Evolutionary conservation across 2,797 vertebrate genomes (phyloP).

Genomic region (Eutrigla gurnardus): DNA sequence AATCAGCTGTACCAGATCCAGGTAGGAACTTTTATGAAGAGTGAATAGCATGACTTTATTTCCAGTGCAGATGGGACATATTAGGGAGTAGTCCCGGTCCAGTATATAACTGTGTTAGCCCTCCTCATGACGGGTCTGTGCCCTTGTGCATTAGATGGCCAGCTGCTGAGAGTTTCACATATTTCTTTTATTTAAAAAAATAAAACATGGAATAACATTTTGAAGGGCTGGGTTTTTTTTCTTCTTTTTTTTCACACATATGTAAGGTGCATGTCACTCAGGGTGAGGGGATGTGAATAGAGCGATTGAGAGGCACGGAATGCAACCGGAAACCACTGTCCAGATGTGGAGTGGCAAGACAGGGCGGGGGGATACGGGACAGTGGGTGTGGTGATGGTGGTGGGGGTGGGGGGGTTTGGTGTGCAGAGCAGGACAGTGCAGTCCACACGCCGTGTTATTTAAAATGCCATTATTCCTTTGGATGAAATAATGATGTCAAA

Average conservation of each 20-base stretch:
- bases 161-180: slow-evolving; percentile 63
- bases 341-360: slow-evolving; percentile 80
- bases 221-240: slow-evolving; percentile 41
- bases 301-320: slow-evolving; percentile 67
- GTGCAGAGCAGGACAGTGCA: neutral
- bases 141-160: slow-evolving; percentile 42
- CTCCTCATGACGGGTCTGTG: slow-evolving; percentile 37
- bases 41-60: slow-evolving; percentile 63
- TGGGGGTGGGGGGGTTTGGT: slow-evolving; percentile 30
- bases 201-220: slow-evolving; percentile 60
- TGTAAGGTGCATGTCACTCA: slow-evolving; percentile 73
- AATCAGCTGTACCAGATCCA: slow-evolving; percentile 63
- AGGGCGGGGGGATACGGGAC: slow-evolving; percentile 71
- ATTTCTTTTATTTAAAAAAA: slow-evolving; percentile 40
- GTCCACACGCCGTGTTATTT: neutral
- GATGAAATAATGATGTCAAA: neutral
- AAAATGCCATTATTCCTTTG: neutral
- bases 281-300: slow-evolving; percentile 67
- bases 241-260: slow-evolving; percentile 62
- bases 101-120: slow-evolving; percentile 32
- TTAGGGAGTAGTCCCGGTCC: slow-evolving; percentile 53
- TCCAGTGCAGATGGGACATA: slow-evolving; percentile 72
- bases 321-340: slow-evolving; percentile 71
- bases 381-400: slow-evolving; percentile 54
- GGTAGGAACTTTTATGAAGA: slow-evolving; percentile 55